Base-by-base conservation (phyloP, 1,140 invertebrate genomes). In the Neoseiulus cucumeris region DNA sequence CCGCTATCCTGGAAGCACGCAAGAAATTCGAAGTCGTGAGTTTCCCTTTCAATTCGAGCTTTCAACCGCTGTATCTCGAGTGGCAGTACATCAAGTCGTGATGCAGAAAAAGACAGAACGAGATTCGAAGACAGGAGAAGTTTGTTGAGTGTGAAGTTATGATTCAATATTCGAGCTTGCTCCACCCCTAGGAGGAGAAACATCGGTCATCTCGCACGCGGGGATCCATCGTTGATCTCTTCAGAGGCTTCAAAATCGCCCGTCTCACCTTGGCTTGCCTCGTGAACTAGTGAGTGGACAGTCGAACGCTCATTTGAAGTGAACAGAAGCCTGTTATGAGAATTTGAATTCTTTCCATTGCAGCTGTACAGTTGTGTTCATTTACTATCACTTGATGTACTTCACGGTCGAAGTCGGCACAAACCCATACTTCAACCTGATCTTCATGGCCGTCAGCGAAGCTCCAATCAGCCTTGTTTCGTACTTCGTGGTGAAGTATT, bases 301-400 rank as follows among this genome's bases (percentile, higher is more conserved):
- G n/a, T n/a, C n/a, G n/a, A n/a, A n/a, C n/a, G n/a, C n/a, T n/a
- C n/a, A n/a, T n/a, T n/a, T n/a, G n/a, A n/a, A n/a, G n/a, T n/a
- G n/a, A n/a, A n/a, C n/a, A n/a, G n/a, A n/a, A n/a, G n/a, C n/a
- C n/a, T n/a, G n/a, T n/a, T n/a, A n/a, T n/a, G n/a, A 9, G 33
- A 39, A 5, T 25, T 2, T 25, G 14, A 14, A 17, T 59, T 20
- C 22, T 14, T 25, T 1, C 4, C 6, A 4, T 59, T 59, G 1
- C 22, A 59, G 51, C 51, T 29, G 25, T 14, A 59, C 51, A 29
- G 51, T 59, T 2, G 22, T 59, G 1, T 59, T 59, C 22, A 25
- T 59, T 25, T 25, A 59, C 14, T 59, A 59, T 25, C 51, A 59
- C 9, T 9, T 59, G 51, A 59, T 59, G 51, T 25, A 59, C 51